Conservation (phyloP, 64 coral and sea anemone species). For the Montipora foliosa region DNA sequence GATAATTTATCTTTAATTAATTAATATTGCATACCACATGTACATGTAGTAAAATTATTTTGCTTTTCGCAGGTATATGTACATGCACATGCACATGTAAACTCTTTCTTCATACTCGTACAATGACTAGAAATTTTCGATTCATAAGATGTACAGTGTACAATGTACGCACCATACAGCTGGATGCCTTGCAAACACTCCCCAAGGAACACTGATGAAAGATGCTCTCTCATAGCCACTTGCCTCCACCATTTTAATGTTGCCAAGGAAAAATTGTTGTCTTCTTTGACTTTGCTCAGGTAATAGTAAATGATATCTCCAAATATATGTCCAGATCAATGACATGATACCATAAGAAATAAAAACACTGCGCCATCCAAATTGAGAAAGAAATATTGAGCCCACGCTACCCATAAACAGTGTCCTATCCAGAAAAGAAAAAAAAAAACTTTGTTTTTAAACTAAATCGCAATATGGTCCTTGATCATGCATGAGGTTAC, state of each 20-base stretch:
- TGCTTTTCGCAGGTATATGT: too few relatives aligned
- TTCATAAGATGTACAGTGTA: not conserved
- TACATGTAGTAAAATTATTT: too few relatives aligned
- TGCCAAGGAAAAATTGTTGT: slow-evolving; percentile 75
- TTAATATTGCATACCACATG: too few relatives aligned
- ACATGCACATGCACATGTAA: too few relatives aligned
- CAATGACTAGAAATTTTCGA: too few relatives aligned
- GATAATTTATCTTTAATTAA: too few relatives aligned
- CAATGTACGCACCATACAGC: slow-evolving; percentile 76
- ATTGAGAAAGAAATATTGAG: slow-evolving; percentile 69
- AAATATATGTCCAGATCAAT: slow-evolving; percentile 72
- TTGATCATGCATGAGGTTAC: too few relatives aligned
- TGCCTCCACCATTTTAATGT: slow-evolving; percentile 79
- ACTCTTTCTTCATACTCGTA: too few relatives aligned
- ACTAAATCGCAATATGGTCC: too few relatives aligned
- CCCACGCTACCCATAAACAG: slow-evolving; percentile 85
- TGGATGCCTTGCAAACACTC: slow-evolving; percentile 67
- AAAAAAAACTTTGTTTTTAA: not conserved
- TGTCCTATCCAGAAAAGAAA: slow-evolving; percentile 59
- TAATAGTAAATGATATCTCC: slow-evolving; percentile 67
- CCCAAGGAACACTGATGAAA: slow-evolving; percentile 62
- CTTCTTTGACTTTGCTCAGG: slow-evolving; percentile 31
- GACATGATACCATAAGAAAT: slow-evolving; percentile 66
- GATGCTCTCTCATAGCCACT: slow-evolving; percentile 28
- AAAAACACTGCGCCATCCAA: slow-evolving; percentile 89